These are phyloP conservation scores for Microtus montanus DNA, from an alignment of 2,113 vertebrate species.

Conservation along the genomic window DNA sequence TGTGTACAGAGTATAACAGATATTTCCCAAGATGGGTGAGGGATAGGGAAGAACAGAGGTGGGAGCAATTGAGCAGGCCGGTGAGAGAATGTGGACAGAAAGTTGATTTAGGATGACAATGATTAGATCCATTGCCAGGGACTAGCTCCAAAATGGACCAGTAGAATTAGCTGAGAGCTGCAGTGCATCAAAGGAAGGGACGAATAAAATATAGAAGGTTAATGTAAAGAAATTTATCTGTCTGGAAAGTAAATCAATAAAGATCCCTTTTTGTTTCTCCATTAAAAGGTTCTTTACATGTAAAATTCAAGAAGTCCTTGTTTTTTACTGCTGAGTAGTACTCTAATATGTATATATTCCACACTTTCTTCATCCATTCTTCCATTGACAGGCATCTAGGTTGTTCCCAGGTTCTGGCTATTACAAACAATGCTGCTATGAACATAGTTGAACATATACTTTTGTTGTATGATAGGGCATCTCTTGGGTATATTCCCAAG, in stretches of 20 bases:
- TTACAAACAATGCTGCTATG: too few species aligned
- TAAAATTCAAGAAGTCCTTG: too few species aligned
- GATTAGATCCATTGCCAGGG: background rate
- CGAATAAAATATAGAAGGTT: background rate
- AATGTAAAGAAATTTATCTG: background rate
- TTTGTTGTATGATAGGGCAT: too few species aligned
- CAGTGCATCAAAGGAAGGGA: background rate
- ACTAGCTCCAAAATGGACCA: background rate
- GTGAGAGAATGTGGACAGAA: background rate
- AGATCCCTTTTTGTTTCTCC: background rate
- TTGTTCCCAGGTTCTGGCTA: too few species aligned
- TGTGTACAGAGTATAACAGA: background rate
- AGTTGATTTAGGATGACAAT: background rate
- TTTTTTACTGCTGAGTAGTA: too few species aligned
- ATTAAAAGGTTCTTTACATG: background rate
- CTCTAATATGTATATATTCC: too few species aligned
- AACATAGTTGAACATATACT: too few species aligned
- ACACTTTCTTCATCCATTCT: too few species aligned
- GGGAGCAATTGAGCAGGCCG: background rate
- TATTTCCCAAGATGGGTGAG: background rate
- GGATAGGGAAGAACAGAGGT: background rate
- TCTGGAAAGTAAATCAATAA: background rate
- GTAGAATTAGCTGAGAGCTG: background rate
- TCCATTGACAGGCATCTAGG: too few species aligned
- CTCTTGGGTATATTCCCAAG: too few species aligned